Evolutionary conservation across 2,113 vertebrate species (phyloP).

Genomic region (Nansenia antarctica): DNA sequence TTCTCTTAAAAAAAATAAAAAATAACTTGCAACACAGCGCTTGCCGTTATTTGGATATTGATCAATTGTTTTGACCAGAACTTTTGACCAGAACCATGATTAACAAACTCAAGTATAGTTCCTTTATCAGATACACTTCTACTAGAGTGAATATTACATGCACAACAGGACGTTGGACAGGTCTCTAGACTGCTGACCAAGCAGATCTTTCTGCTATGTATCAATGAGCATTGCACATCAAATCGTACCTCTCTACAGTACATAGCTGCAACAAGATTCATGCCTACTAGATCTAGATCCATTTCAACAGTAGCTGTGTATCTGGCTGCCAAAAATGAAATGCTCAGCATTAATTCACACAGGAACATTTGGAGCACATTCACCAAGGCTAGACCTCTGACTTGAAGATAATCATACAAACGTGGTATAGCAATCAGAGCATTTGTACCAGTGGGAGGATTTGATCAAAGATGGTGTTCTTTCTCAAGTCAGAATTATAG

Average conservation of each 20-base stretch:
- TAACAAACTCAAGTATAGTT: slow-evolving; percentile 38
- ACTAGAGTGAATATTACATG: slow-evolving; percentile 18
- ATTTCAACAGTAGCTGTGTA: background rate
- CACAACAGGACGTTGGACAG: slow-evolving; percentile 2
- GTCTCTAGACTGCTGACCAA: background rate
- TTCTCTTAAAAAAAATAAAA: slow-evolving; percentile 20
- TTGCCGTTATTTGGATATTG: slow-evolving; percentile 31
- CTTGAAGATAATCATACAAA: too few species aligned
- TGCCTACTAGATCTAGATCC: background rate
- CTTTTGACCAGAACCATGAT: slow-evolving; percentile 20
- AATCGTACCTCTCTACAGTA: background rate
- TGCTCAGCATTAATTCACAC: background rate
- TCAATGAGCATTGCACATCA: background rate
- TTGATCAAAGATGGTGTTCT: too few species aligned
- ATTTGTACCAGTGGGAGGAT: too few species aligned
- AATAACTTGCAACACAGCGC: too few species aligned
- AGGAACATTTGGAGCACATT: background rate
- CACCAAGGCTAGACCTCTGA: too few species aligned
- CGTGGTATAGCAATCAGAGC: too few species aligned
- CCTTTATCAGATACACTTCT: slow-evolving; percentile 37
- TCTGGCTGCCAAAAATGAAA: background rate
- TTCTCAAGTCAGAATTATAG: too few species aligned
- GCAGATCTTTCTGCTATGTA: background rate
- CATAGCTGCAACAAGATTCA: background rate
- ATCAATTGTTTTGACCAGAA: slow-evolving; percentile 17